Evolutionary conservation across 2,888 invertebrate species (phyloP).

Genomic region (Diachrysia chrysitis): DNA sequence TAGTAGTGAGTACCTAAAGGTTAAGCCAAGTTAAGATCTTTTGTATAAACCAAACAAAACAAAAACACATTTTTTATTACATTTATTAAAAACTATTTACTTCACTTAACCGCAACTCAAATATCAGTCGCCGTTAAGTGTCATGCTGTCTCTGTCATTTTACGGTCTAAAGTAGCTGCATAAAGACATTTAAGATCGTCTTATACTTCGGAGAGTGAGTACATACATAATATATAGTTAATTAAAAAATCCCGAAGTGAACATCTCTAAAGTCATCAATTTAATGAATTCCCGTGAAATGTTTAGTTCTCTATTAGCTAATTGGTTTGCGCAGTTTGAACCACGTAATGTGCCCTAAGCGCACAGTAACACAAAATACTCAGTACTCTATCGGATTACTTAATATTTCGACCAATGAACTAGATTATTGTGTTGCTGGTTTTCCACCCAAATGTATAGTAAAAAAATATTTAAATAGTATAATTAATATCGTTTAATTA

Average conservation of each 20-base stretch:
- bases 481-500: too few species aligned
- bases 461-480: too few species aligned
- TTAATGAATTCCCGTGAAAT: conserved; percentile 11
- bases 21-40: too few species aligned
- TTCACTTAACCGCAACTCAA: too few species aligned
- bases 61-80: too few species aligned
- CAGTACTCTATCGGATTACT: conserved; percentile 16
- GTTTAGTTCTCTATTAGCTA: conserved; percentile 40
- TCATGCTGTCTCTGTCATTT: too few species aligned
- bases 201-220: too few species aligned
- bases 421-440: neutral
- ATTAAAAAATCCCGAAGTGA: neutral
- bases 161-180: too few species aligned
- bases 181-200: too few species aligned
- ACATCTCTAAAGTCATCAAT: neutral
- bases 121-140: too few species aligned
- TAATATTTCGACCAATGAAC: conserved; percentile 6
- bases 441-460: neutral
- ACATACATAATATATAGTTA: neutral
- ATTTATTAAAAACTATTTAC: neutral
- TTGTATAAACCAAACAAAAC: neutral
- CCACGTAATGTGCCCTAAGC: conserved; percentile 14
- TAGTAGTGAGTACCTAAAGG: too few species aligned
- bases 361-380: conserved; percentile 17
- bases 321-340: conserved; percentile 39